Conservation (phyloP, 2,888 invertebrate species). For the Disparrhopalites patrizii region DNA sequence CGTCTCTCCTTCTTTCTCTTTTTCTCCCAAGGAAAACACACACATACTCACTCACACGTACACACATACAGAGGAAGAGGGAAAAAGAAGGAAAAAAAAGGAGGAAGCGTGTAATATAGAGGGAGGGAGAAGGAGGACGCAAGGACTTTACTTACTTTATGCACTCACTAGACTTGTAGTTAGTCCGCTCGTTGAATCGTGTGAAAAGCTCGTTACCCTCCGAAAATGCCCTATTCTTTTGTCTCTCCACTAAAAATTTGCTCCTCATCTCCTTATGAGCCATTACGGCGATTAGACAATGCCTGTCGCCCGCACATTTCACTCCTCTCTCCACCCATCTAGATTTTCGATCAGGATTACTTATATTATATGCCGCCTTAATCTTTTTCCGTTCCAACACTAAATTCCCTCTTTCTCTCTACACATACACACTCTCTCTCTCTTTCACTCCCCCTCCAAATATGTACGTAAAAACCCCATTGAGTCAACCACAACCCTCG, state of each 20-base stretch:
- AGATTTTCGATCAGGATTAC: constrained; percentile 34
- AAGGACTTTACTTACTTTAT: neutral
- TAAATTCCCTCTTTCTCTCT: constrained; percentile 15
- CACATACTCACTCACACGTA: no score
- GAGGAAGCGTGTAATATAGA: no score
- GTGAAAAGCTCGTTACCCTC: constrained; percentile 27
- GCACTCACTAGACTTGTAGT: constrained; percentile 12
- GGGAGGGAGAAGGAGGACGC: neutral
- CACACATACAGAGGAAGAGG: no score
- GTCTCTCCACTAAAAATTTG: constrained; percentile 26
- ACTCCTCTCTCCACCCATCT: constrained; percentile 21
- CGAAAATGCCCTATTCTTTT: constrained; percentile 21
- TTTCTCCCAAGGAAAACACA: neutral
- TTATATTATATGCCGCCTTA: constrained; percentile 28
- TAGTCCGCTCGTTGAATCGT: constrained; percentile 22
- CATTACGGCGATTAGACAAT: constrained; percentile 42
- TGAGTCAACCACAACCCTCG: constrained; percentile 26
- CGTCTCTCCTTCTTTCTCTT: no score
- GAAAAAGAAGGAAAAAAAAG: no score
- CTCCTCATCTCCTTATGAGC: constrained; percentile 41
- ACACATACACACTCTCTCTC: neutral
- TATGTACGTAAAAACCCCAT: constrained; percentile 20
- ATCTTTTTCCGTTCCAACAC: constrained; percentile 25
- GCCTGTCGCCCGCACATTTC: constrained; percentile 28
- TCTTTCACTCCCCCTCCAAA: neutral